Conservation (phyloP, 1,140 invertebrate species). For the Zaprionus ornatus region DNA sequence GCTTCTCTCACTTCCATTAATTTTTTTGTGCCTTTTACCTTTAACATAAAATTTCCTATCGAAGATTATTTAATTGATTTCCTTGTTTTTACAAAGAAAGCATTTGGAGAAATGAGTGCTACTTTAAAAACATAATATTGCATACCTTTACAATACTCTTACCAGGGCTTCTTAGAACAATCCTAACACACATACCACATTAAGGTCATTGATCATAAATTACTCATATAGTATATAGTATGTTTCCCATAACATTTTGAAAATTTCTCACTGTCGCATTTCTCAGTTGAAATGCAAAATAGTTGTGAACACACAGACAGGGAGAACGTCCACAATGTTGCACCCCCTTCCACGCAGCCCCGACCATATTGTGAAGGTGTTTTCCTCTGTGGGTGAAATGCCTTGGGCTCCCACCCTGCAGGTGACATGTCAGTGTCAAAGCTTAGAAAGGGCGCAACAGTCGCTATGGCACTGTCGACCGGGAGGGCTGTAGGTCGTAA, state of each 20-base stretch:
- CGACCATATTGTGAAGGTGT: background rate
- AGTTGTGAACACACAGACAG: background rate
- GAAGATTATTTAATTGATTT: background rate
- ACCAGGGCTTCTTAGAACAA: too few relatives aligned
- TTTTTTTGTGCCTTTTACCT: background rate
- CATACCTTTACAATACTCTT: too few relatives aligned
- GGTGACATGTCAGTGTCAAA: constrained; percentile 26
- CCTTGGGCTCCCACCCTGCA: background rate
- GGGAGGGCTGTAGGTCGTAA: constrained; percentile 51
- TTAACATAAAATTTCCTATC: background rate
- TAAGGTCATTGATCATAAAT: background rate
- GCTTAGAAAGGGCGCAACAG: constrained; percentile 43
- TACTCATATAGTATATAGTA: background rate
- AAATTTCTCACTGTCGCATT: background rate
- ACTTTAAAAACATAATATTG: too few relatives aligned
- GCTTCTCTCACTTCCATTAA: background rate
- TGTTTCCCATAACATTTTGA: background rate
- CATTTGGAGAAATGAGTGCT: too few relatives aligned
- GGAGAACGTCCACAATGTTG: background rate
- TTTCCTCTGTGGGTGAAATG: background rate
- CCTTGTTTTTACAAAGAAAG: background rate
- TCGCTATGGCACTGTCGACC: constrained; percentile 43
- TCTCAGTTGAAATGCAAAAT: constrained; percentile 10
- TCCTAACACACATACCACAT: too few relatives aligned
- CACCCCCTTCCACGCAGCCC: background rate